These are phyloP conservation scores for Labrus mixtus DNA, from an alignment of 2,113 vertebrate genomes.

Conservation along the genomic window DNA sequence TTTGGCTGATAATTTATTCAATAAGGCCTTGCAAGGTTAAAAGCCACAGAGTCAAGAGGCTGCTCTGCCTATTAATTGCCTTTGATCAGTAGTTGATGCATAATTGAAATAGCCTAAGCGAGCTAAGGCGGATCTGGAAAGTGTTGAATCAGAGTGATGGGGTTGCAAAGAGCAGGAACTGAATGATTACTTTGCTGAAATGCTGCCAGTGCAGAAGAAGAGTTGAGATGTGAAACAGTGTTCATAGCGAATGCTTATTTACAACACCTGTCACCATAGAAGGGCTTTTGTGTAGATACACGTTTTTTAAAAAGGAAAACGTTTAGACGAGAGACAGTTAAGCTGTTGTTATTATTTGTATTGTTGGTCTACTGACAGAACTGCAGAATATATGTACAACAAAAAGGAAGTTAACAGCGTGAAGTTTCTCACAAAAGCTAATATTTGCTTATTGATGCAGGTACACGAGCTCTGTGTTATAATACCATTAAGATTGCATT, in stretches of 20 bases:
- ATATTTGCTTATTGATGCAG: no score
- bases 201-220: slow-evolving; percentile 7
- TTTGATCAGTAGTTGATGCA: slow-evolving; percentile 77
- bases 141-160: slow-evolving; percentile 56
- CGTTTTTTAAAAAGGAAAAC: no score
- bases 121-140: slow-evolving; percentile 50
- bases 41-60: slow-evolving; percentile 71
- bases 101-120: slow-evolving; percentile 75
- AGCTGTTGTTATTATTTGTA: neutral
- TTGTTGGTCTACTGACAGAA: neutral
- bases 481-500: no score
- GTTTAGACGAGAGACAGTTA: neutral
- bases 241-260: no score
- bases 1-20: slow-evolving; percentile 75
- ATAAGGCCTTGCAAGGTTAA: slow-evolving; percentile 69
- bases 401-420: neutral
- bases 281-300: no score
- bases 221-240: slow-evolving; percentile 8
- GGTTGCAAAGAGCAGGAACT: slow-evolving; percentile 35
- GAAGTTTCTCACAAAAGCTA: no score
- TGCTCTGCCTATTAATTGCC: slow-evolving; percentile 77
- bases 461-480: no score
- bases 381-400: neutral
- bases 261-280: no score
- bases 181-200: slow-evolving; percentile 46